Conservation (phyloP, 2,888 invertebrate genomes). For the Busseola fusca region DNA sequence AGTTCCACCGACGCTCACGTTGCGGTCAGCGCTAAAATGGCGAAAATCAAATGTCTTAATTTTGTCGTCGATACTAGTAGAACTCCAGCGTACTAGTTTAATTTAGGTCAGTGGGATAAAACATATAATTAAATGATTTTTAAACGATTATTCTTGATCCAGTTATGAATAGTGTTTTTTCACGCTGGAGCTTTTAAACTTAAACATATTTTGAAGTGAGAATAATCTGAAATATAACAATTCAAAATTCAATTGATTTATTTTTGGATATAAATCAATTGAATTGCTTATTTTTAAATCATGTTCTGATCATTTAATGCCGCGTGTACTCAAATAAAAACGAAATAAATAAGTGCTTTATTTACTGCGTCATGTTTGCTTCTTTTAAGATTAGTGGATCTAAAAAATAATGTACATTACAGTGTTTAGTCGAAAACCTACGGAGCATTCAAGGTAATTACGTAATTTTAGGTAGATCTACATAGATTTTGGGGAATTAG, state of each 20-base stretch:
- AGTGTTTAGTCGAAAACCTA: neutral
- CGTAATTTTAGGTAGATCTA: neutral
- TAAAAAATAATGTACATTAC: neutral
- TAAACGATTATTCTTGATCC: neutral
- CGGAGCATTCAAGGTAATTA: neutral
- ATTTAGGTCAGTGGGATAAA: neutral
- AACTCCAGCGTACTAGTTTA: too few species aligned
- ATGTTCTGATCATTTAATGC: neutral
- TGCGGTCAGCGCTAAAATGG: too few species aligned
- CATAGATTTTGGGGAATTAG: constrained; percentile 56
- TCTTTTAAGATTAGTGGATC: neutral
- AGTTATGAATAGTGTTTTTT: neutral
- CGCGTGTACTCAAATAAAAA: constrained; percentile 1
- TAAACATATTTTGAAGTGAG: neutral
- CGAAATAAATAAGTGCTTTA: neutral
- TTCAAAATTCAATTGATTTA: too few species aligned
- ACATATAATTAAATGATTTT: neutral
- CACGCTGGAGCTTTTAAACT: neutral
- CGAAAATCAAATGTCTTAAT: too few species aligned
- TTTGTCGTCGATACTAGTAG: too few species aligned
- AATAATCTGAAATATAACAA: neutral
- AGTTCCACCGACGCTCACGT: too few species aligned
- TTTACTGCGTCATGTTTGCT: neutral
- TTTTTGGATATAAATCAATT: neutral
- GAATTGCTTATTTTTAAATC: neutral